Conservation (phyloP, 2,113 vertebrate species). For the Chauna torquata region DNA sequence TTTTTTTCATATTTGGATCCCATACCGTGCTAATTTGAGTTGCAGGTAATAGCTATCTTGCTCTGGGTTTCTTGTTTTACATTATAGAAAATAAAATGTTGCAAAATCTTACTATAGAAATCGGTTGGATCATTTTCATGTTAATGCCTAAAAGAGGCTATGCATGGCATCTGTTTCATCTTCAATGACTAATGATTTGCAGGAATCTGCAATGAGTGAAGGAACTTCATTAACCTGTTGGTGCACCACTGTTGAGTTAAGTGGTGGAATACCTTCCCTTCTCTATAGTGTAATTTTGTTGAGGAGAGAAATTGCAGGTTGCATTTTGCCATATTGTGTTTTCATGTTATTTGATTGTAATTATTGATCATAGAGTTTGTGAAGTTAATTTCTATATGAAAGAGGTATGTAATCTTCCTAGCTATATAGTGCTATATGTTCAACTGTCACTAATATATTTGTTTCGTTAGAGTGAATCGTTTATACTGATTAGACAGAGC, state of each 20-base stretch:
- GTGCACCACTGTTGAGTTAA: background rate
- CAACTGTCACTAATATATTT: conserved; percentile 6
- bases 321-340: conserved; percentile 4
- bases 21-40: background rate
- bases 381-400: conserved; percentile 49
- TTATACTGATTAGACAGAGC: background rate
- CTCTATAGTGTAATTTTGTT: background rate
- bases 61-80: background rate
- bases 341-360: conserved; percentile 42
- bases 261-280: conserved; percentile 1
- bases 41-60: background rate
- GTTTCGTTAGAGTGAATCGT: conserved; percentile 20
- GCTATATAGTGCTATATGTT: background rate
- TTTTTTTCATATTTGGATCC: background rate
- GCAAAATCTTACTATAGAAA: background rate
- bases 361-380: conserved; percentile 39
- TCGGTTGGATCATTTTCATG: background rate
- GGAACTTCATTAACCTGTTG: background rate
- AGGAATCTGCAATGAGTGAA: background rate
- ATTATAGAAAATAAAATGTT: background rate
- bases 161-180: background rate
- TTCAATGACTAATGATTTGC: background rate
- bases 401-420: conserved; percentile 42
- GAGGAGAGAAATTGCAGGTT: conserved; percentile 32
- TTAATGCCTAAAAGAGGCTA: background rate